phyloP scores from a whole-genome alignment of 2,888 invertebrate genomes.

The Andrena marginata region DNA sequence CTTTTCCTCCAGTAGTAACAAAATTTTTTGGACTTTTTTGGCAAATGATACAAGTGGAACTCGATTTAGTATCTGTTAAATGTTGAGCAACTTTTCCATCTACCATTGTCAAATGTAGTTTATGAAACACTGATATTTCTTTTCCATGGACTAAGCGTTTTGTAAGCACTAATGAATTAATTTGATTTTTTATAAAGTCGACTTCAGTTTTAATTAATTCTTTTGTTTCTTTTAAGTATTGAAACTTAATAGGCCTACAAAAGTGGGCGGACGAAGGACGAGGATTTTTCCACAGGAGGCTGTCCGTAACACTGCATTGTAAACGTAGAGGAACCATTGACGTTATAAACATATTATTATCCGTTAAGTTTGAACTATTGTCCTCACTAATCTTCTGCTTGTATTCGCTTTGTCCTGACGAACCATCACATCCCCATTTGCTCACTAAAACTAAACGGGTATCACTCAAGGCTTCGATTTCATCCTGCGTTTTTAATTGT shows the following conservation, averaged over 20 bases:
- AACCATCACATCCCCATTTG: neutral
- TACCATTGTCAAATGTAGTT: neutral
- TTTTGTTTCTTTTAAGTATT: neutral
- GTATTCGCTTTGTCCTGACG: neutral
- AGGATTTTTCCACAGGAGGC: too few relatives aligned
- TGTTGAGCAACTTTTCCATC: conserved; percentile 13
- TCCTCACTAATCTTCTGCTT: neutral
- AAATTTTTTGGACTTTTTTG: neutral
- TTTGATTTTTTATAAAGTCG: neutral
- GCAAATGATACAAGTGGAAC: neutral
- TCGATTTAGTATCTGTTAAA: conserved; percentile 3
- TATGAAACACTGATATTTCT: neutral
- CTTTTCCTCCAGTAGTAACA: neutral
- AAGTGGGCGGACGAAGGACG: neutral
- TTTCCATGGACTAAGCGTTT: neutral
- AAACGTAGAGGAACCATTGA: neutral
- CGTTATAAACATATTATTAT: neutral
- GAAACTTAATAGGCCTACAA: neutral
- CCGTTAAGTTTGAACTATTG: neutral
- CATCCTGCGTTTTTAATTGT: neutral
- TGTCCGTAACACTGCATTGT: neutral
- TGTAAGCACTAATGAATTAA: neutral
- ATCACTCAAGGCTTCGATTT: neutral
- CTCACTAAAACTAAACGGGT: neutral
- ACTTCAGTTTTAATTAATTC: neutral